Base-by-base conservation (phyloP, 2,113 vertebrate species). In the Calyptommatus sinebrachiatus region DNA sequence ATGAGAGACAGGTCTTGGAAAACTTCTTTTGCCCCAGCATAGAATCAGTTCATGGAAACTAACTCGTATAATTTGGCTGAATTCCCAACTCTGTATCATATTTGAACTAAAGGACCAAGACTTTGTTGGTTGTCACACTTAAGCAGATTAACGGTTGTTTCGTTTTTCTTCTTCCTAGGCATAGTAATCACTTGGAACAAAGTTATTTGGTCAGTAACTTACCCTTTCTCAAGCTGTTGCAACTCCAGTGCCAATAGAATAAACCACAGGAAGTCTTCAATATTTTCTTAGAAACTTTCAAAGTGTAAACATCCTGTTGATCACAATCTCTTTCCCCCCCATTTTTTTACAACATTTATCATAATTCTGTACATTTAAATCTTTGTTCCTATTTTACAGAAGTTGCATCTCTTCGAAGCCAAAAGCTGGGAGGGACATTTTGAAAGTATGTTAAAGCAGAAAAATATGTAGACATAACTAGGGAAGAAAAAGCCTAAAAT, bases 261-360 rank as follows among this genome's bases (percentile, higher is more conserved):
- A 53, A 87, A 77, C 85, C 80, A 82, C 88, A 89, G 92, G 89
- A 92, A 91, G 91, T 88, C 86, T 91, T 90, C 85, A 88, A 87
- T 93, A 89, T 90, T 92, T 92, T 92, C 87, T 87, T 91, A 89
- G 88, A 91, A 89, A 87, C 84, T 62, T 86, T 85, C 89, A 75
- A 73, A 90, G 90, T 87, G 76, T 90, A 91, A 92, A 91, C 92
- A 93, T 91, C 91, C 91, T 91, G 86, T 92, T 91, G 92, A 91
- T 93, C 89, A 0, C 1, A 84, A 88, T 91, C 89, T 91, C 82
- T 85, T 90, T 85, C 85, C 85, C 14, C 85, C 82, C 83, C 67
- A 63, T 90, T 86, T 92, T 91, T 91, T 85, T 84, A 82, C 84
- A 91, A 83, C 79, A 88, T 86, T 89, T 87, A 76, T 86, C 87